Evolutionary conservation across 37 sponge, comb jelly and placozoan genomes (phyloP), one percentile per base, ranked within the genome.

Genomic region (Ianthella basta): DNA sequence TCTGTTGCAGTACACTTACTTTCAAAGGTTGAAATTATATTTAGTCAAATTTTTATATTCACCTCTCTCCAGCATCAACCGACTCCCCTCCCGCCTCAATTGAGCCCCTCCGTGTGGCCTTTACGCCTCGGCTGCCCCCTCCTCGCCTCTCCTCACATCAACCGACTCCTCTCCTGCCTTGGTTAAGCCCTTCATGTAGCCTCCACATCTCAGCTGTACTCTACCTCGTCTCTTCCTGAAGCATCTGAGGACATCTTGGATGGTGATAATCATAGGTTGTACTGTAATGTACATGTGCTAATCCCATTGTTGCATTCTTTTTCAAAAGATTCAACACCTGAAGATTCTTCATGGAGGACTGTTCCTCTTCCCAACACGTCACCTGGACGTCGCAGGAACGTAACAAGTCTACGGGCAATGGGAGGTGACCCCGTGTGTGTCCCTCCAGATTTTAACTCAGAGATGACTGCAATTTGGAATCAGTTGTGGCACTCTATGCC

Each of bases 371-470:
- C 78, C 14, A 25, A 50, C 56, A 35, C 63, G 12, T 61, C 85
- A 85, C 75, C 85, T 70, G 84, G 84, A 40, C 70, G 56, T 41
- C 54, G 56, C 8, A 55, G 84, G 55, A 83, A 83, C 68, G 84
- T 83, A 55, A 12, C 84, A 53, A 55, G 84, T 25, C 72, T 83
- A 30, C 84, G 84, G n/a, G 55, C 84, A 55, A 83, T 83, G 84
- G 84, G 84, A 55, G 84, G 74, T 70, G 73, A 72, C 38, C 68
- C 68, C 44, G 64, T 53, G 4, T 81, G 68, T 65, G 83, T 82
- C 13, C 83, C 69, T 59, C 81, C 81, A 14, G 72, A 29, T 16
- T 29, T 70, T 16, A 70, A 70, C 72, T 5, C 12, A 13, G 15
- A 5, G 34, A 70, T 34, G 72, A 2, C 12, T 4, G 72, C 72